Evolutionary conservation across 2,113 vertebrate genomes (phyloP), one percentile per base, ranked within the genome.

Genomic region (Propithecus coquereli): DNA sequence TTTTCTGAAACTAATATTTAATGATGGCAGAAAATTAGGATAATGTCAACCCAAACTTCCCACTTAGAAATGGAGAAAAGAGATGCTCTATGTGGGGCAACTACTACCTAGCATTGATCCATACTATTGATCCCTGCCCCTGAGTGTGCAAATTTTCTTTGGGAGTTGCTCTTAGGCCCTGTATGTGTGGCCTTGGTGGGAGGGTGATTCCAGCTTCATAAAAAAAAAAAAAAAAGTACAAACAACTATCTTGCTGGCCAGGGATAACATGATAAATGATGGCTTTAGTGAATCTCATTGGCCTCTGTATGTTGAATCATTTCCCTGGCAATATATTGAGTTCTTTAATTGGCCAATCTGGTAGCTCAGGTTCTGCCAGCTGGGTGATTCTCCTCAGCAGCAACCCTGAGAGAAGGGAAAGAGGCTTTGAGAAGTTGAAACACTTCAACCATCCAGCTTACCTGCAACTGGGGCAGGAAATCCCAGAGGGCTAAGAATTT

Each of bases 311-410:
- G 82, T 87, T 93, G 94, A 96, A 97, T 96, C 89, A 63, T 95
- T 97, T 95, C 88, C 89, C 74, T 97, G 96, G 96, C 91, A 96
- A 77, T 94, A n/a, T 88, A 87, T 59, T 91, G 50, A 95, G 87
- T 85, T 96, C 88, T 91, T 96, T 96, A 97, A 96, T 77, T 97
- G 97, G 66, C 71, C 91, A 92, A 95, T 96, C 83, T 97, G 96
- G 87, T 94, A 91, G 76, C 68, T 95, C 80, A n/a, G 74, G 32
- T 97, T 90, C 80, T 96, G 80, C 95, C 94, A 97, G 90, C 45
- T 97, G 90, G 87, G 74, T 59, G 54, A 87, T 87, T 95, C 95
- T 84, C 87, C 65, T 74, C 52, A 92, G 57, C 45, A 93, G 40
- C 16, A 80, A 87, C 54, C 63, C 23, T 16, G 11, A 94, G 30